Conservation (phyloP, 2,797 vertebrate genomes). For the Antennarius maculatus region DNA sequence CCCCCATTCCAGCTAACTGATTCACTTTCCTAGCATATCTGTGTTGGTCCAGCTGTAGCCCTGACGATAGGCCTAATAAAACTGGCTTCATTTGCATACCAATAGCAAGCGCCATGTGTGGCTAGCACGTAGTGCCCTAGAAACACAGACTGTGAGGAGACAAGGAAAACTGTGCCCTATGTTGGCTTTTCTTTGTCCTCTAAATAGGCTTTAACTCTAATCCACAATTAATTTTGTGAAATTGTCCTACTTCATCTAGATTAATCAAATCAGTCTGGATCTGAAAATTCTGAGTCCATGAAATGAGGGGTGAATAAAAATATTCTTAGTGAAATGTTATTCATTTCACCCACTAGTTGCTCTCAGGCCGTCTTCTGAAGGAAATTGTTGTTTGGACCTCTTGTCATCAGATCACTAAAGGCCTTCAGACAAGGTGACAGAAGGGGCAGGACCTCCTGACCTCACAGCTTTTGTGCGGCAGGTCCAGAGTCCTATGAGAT, state of each 20-base stretch:
- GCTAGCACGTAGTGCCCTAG: constrained; percentile 71
- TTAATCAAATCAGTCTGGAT: constrained; percentile 44
- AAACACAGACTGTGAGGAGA: constrained; percentile 64
- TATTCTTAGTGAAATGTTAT: not conserved
- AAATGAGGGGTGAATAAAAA: constrained; percentile 6
- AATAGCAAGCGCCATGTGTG: constrained; percentile 82
- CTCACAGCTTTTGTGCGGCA: constrained; percentile 44
- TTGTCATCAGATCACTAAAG: constrained; percentile 49
- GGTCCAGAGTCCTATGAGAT: constrained; percentile 31
- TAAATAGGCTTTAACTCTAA: constrained; percentile 62
- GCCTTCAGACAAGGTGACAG: constrained; percentile 58
- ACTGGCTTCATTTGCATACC: constrained; percentile 82
- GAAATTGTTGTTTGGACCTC: constrained; percentile 43
- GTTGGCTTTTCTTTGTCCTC: constrained; percentile 71
- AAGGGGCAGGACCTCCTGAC: constrained; percentile 60
- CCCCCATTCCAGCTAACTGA: constrained; percentile 71
- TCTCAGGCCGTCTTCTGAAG: constrained; percentile 28
- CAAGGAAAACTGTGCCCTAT: constrained; percentile 63
- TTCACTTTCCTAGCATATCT: constrained; percentile 83
- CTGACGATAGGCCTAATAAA: constrained; percentile 86
- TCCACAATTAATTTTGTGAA: constrained; percentile 63
- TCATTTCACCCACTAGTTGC: constrained; percentile 12
- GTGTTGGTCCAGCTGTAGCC: constrained; percentile 83
- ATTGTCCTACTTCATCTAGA: constrained; percentile 56
- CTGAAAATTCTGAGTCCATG: constrained; percentile 17